Evolutionary conservation across 2,888 invertebrate species (phyloP).

Genomic region (Euproctis similis): DNA sequence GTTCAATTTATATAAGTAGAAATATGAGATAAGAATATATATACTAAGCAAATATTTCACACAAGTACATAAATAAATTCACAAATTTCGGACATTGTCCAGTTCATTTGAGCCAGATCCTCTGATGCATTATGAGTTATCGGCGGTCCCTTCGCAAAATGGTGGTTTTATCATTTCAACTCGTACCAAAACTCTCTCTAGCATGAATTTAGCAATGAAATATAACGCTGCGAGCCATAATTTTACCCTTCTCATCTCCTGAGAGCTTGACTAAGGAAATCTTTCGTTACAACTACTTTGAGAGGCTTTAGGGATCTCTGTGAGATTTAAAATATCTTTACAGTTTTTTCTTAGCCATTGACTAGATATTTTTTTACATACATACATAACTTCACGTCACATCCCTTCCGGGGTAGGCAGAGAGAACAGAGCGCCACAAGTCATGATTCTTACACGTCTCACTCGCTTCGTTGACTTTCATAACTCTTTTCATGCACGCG

Average conservation of each 20-base stretch:
- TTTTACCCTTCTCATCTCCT: slow-evolving; percentile 3
- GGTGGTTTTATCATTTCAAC: neutral
- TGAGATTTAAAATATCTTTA: neutral
- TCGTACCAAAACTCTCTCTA: neutral
- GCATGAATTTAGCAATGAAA: slow-evolving; percentile 3
- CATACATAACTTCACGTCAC: too few species aligned
- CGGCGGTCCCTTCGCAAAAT: neutral
- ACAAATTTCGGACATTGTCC: neutral
- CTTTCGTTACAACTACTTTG: neutral
- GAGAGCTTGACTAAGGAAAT: slow-evolving; percentile 2
- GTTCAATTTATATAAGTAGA: too few species aligned
- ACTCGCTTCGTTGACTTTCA: too few species aligned
- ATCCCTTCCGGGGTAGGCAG: too few species aligned
- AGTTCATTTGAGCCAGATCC: slow-evolving; percentile 1
- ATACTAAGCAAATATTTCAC: too few species aligned
- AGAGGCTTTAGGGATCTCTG: neutral
- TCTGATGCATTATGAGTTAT: neutral
- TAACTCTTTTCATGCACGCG: too few species aligned
- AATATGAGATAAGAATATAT: too few species aligned
- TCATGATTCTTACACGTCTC: too few species aligned
- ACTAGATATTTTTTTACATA: too few species aligned
- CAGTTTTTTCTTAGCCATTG: too few species aligned
- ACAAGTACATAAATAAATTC: neutral
- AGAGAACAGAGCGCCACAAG: too few species aligned
- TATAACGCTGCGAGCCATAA: neutral